Evolutionary conservation across 1,140 invertebrate genomes (phyloP), one percentile per base, ranked within the genome.

Genomic region (Fopius arisanus): DNA sequence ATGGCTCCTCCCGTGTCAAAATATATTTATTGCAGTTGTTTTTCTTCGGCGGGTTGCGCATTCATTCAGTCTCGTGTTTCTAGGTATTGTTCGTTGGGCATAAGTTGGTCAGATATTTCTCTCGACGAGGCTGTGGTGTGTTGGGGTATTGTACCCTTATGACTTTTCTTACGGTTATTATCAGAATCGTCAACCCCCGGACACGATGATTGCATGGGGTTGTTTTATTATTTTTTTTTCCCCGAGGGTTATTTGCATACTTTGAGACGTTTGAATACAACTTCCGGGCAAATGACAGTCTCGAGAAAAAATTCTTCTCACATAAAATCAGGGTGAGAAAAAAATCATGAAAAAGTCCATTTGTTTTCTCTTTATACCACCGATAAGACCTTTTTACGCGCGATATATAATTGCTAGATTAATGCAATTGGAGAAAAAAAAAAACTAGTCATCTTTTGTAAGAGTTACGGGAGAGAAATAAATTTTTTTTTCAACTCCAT

Each of bases 1-100:
- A 79, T 68, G 79, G 82, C 78, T 76, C 81, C 85, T 86, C 85
- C 84, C 85, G 85, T 88, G 86, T 88, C 86, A 88, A 88, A 88
- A 88, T 88, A 88, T 88, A 88, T 88, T 88, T 88, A 87, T 88
- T 87, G 81, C 86, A 67, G 75, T 70, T 31, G 73, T 74, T 74
- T 67, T 69, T 63, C 59, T 33, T 70, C 21, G 14, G 33, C 69
- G 74, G 2, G 21, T 5, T 33, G 41, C 9, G 19, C 19, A 43
- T 21, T 51, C 23, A n/a, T 43, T 29, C n/a, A 65, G 63, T 74
- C 37, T 65, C 68, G 33, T 71, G 77, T 71, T 71, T 74, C 66
- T 26, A 19, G 28, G 70, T 72, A 40, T 70, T 62, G 7, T 59
- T 62, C 54, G 10, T 59, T 59, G 54, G 14, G 14, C 21, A 48